phyloP scores from a whole-genome alignment of 2,113 vertebrate species.

The Callipepla californica region DNA sequence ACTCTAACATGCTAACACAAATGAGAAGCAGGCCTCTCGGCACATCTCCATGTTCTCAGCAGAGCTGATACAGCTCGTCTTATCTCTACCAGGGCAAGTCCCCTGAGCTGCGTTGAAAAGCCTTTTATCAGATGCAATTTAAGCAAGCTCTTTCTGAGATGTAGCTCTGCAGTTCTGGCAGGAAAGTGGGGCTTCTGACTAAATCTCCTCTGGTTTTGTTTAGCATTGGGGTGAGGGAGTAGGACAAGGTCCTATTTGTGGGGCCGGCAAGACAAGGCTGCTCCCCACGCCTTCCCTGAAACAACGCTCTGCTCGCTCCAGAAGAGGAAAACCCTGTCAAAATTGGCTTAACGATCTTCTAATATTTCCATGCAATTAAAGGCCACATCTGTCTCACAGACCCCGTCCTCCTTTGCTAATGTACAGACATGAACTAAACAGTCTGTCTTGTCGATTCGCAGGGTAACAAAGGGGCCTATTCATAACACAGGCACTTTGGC shows the following conservation, averaged over 20 bases:
- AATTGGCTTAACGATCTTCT: conserved; percentile 82
- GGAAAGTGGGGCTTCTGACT: conserved; percentile 33
- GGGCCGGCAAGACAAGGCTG: conserved; percentile 16
- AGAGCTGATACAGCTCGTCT: conserved; percentile 44
- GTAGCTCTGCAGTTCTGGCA: conserved; percentile 31
- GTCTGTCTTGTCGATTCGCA: conserved; percentile 79
- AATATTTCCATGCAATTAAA: conserved; percentile 86
- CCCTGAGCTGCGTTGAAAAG: conserved; percentile 57
- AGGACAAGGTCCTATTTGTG: conserved; percentile 55
- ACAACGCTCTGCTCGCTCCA: conserved; percentile 19
- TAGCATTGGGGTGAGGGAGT: background rate
- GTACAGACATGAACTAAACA: conserved; percentile 86
- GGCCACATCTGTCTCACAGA: conserved; percentile 86
- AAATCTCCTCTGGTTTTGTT: conserved; percentile 46
- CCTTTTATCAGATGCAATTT: conserved; percentile 64
- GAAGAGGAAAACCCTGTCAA: conserved; percentile 79
- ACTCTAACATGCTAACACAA: background rate
- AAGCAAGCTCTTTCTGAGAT: conserved; percentile 8
- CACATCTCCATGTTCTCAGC: conserved; percentile 59
- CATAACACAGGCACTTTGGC: conserved; percentile 74
- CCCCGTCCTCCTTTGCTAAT: conserved; percentile 75
- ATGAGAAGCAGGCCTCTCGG: conserved; percentile 44
- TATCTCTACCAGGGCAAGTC: conserved; percentile 56
- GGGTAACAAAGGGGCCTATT: conserved; percentile 84
- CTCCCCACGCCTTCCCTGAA: conserved; percentile 28